phyloP scores from a whole-genome alignment of 2,113 vertebrate species.

The Vulpes vulpes region DNA sequence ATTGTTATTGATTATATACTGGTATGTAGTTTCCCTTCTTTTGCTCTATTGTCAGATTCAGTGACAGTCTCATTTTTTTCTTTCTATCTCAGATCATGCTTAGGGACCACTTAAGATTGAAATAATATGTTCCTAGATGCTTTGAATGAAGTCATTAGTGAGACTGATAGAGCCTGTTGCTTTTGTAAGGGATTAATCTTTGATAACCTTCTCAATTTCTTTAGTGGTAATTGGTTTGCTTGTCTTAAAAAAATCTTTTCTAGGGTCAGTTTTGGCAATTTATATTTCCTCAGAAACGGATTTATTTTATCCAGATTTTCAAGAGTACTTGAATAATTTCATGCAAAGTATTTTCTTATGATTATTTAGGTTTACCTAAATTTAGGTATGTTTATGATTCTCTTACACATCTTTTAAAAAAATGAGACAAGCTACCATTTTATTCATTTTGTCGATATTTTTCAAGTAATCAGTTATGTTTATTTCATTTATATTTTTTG shows the following conservation, averaged over 20 bases:
- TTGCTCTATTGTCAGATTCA: background rate
- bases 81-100: background rate
- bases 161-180: background rate
- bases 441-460: background rate
- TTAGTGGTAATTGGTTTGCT: constrained; percentile 36
- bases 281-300: background rate
- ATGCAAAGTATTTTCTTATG: background rate
- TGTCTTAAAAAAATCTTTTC: background rate
- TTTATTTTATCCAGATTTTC: constrained; percentile 40
- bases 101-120: background rate
- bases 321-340: background rate
- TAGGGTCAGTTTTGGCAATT: background rate
- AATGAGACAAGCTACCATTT: background rate
- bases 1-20: background rate
- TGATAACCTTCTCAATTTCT: constrained; percentile 51
- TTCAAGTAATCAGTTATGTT: background rate
- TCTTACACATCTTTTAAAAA: background rate
- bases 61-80: background rate
- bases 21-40: constrained; percentile 23
- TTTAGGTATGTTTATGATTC: background rate
- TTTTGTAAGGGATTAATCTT: constrained; percentile 43
- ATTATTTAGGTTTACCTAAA: constrained; percentile 53
- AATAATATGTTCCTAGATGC: background rate
- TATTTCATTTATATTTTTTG: constrained; percentile 10
- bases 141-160: constrained; percentile 36